A percentile compares a stretch with the other conserved stretches of the same genome.
Evolutionary conservation across 2,113 vertebrate genomes (phyloP).

Genomic region (Apeltes quadracus): DNA sequence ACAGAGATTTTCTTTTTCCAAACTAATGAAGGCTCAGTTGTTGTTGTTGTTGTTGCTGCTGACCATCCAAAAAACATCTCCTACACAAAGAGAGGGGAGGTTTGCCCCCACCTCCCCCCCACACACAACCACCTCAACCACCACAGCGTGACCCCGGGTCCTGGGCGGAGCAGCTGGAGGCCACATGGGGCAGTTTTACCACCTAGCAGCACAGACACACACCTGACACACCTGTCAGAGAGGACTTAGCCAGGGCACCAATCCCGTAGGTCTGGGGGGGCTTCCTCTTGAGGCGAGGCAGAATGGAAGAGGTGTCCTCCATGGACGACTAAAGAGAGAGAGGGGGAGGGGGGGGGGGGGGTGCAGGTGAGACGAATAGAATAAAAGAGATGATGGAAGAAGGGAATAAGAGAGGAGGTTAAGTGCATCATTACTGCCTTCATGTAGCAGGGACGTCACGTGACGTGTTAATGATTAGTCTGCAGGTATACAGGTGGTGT

Average conservation of each 20-base stretch:
- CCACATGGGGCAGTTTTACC: constrained; percentile 83
- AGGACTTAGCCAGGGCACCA: constrained; percentile 98
- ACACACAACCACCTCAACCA: constrained; percentile 41
- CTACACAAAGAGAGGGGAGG: neutral
- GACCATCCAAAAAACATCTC: constrained; percentile 41
- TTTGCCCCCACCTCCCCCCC: neutral
- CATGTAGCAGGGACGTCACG: no score
- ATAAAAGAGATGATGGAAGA: constrained; percentile 40
- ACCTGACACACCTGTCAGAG: constrained; percentile 95
- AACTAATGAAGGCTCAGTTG: no score
- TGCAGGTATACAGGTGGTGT: no score
- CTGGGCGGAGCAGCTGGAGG: constrained; percentile 65
- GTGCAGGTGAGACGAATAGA: constrained; percentile 14
- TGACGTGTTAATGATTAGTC: no score
- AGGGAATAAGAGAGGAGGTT: constrained; percentile 49
- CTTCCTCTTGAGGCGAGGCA: constrained; percentile 94
- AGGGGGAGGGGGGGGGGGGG: constrained; percentile 8
- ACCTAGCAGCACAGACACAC: constrained; percentile 83
- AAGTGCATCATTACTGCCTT: no score
- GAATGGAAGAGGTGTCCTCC: constrained; percentile 99
- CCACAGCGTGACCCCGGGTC: constrained; percentile 49
- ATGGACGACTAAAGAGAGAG: constrained; percentile 88
- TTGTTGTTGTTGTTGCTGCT: neutral
- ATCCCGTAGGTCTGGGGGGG: constrained; percentile 93
- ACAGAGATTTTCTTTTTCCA: neutral